Conservation (phyloP, 2,888 invertebrate genomes). For the Apomyelois bistriatella region DNA sequence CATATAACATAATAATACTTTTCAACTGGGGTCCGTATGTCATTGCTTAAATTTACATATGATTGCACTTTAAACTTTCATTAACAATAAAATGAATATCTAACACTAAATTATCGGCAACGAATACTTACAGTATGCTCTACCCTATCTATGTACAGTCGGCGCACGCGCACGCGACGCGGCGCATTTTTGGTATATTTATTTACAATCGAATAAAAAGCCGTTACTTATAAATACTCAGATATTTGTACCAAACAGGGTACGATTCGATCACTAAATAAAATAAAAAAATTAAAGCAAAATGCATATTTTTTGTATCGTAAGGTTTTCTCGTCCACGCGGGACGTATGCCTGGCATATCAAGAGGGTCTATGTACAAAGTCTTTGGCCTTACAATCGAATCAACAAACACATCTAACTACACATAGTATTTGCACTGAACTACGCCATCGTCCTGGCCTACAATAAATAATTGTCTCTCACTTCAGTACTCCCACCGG, state of each 20-base stretch:
- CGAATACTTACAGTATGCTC: constrained; percentile 53
- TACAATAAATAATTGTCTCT: constrained; percentile 43
- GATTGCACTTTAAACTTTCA: constrained; percentile 75
- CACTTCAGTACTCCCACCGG: constrained; percentile 80
- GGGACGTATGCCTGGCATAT: constrained; percentile 45
- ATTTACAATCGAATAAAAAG: constrained; percentile 70
- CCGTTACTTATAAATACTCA: constrained; percentile 66
- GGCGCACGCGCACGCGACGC: constrained; percentile 45
- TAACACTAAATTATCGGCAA: constrained; percentile 47
- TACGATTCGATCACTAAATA: constrained; percentile 40
- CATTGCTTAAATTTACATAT: constrained; percentile 71
- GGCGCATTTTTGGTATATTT: constrained; percentile 76
- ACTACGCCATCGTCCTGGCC: constrained; percentile 30
- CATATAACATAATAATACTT: constrained; percentile 79
- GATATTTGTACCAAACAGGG: constrained; percentile 70
- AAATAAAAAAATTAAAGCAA: constrained; percentile 67
- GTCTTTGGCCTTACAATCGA: constrained; percentile 76
- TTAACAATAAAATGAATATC: constrained; percentile 68
- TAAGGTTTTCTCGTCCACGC: constrained; percentile 48
- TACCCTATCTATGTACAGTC: constrained; percentile 65
- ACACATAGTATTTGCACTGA: constrained; percentile 53
- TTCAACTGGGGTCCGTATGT: constrained; percentile 71
- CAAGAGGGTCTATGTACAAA: constrained; percentile 66
- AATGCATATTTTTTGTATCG: constrained; percentile 77
- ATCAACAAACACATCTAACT: constrained; percentile 52